Base-by-base conservation (phyloP, 2,888 invertebrate species). In the Epirrita christyi region DNA sequence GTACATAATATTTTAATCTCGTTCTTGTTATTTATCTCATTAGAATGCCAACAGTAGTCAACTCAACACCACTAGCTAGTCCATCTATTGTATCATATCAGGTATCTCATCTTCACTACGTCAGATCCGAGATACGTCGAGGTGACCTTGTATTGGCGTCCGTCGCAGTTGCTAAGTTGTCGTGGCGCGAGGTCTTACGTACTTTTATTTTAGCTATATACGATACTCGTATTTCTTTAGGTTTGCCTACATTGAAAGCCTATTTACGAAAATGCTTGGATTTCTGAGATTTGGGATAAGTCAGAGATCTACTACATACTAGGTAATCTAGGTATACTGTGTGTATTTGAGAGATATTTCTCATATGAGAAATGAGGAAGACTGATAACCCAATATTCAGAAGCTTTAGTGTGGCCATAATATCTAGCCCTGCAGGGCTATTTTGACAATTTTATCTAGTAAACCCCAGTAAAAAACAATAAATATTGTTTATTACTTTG, bases 131-230 rank as follows among this genome's bases (percentile, higher is more conserved):
- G 36, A 54, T 47, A n/a, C 11, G 11, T 10, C n/a, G 21, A 48
- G 6, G 44, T 44, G 55, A 49, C 44, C 38, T 55, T 49, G 55
- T 37, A n/a, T 32, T 38, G 44, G 21, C 48, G 32, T 49, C 29
- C 8, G 38, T 38, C 38, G 48, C 48, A 40, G 27, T 54, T 42
- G 13, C 41, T 48, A 48, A 48, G n/a, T 41, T 42, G 46, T 15
- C 36, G 6, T 36, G 28, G 43, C 43, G 15, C 14, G 15, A 28
- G 28, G 28, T 13, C 14, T 41, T 47, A 36, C 28, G 5, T 6
- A 11, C 28, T 28, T 28, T 44, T 55, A 15, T 43, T 13, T 42
- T 29, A 8, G 21, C 36, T 15, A 21, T 21, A 21, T 21, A 21
- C 21, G 3, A 14, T 36, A 14, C 43, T 43, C 14, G 4, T 38